Base-by-base conservation (phyloP, 2,113 vertebrate genomes). In the Percina caprodes region DNA sequence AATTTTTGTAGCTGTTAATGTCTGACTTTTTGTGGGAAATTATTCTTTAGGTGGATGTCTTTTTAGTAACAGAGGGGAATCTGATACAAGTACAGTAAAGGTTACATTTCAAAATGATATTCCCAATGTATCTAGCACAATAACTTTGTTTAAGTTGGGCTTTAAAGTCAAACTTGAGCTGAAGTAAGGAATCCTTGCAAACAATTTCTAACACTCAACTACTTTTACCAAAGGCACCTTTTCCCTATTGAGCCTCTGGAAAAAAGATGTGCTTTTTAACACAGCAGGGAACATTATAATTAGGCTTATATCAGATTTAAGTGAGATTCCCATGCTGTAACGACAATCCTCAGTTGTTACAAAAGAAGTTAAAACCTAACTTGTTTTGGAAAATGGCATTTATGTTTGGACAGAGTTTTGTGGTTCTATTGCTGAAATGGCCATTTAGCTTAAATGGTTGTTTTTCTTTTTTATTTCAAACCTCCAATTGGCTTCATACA, bases 251-350 rank as follows among this genome's bases (percentile, higher is more conserved):
- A 56, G 58, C 24, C 3, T 59, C 48, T 16, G 2, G 4, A 12
- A 19, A 19, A 60, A 60, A 72, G 0, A 19, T 60, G 30, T 12
- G 3, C 30, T 16, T 48, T 11, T 24, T 21, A 62, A 49, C 58
- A n/a, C 67, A 73, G 75, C 62, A 69, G 66, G 68, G 56, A 73
- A 58, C 55, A 30, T 48, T 81, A 59, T 78, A 77, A 86, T 86
- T 51, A 63, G 69, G 45, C 35, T 23, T 33, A 18, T 2, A 15
- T 8, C 21, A 58, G 39, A 60, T 24, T n/a, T 56, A 33, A 3
- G 0, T 11, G 42, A 19, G 9, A 21, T 45, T 68, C 30, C n/a
- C 12, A 21, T 33, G 6, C 10, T 39, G 54, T 33, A 48, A 21
- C 1, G 2, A 23, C 12, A 61, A 83, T 77, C 33, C 61, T 67